phyloP scores from a whole-genome alignment of 2,888 invertebrate species.

The Catocala sponsa region DNA sequence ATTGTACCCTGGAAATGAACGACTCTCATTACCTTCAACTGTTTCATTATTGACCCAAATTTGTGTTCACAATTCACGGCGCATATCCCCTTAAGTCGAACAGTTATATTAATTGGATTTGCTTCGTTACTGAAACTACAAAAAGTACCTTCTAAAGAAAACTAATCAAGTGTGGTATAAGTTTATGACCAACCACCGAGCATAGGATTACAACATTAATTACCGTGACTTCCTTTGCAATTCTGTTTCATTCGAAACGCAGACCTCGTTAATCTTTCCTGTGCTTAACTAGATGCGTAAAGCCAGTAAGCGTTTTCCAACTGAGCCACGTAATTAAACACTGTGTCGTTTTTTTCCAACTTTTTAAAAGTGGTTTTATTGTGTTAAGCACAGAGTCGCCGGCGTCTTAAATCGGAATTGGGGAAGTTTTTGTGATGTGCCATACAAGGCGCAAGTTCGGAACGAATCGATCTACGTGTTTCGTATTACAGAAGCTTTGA shows the following conservation, averaged over 20 bases:
- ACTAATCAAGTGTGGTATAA: slow-evolving; percentile 56
- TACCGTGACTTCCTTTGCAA: slow-evolving; percentile 65
- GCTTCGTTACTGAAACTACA: slow-evolving; percentile 12
- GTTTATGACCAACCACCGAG: slow-evolving; percentile 60
- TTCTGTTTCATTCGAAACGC: slow-evolving; percentile 63
- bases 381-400: slow-evolving; percentile 50
- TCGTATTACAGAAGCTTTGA: slow-evolving; percentile 78
- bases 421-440: slow-evolving; percentile 70
- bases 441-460: slow-evolving; percentile 70
- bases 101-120: slow-evolving; percentile 11
- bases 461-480: slow-evolving; percentile 83
- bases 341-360: slow-evolving; percentile 32
- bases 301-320: slow-evolving; percentile 53
- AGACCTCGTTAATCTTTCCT: slow-evolving; percentile 67
- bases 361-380: slow-evolving; percentile 50
- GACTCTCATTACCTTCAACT: slow-evolving; percentile 10
- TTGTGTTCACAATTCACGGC: neutral
- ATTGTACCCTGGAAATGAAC: slow-evolving; percentile 28
- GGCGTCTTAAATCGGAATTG: slow-evolving; percentile 60
- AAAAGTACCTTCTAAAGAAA: slow-evolving; percentile 40
- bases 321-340: slow-evolving; percentile 45
- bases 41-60: slow-evolving; percentile 10
- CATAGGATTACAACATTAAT: slow-evolving; percentile 61
- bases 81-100: neutral
- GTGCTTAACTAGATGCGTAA: slow-evolving; percentile 61